Percentiles rank a stretch among this genome's conserved stretches.
These are phyloP conservation scores for Augochlora pura DNA, from an alignment of 1,140 invertebrate species.

Conservation along the genomic window DNA sequence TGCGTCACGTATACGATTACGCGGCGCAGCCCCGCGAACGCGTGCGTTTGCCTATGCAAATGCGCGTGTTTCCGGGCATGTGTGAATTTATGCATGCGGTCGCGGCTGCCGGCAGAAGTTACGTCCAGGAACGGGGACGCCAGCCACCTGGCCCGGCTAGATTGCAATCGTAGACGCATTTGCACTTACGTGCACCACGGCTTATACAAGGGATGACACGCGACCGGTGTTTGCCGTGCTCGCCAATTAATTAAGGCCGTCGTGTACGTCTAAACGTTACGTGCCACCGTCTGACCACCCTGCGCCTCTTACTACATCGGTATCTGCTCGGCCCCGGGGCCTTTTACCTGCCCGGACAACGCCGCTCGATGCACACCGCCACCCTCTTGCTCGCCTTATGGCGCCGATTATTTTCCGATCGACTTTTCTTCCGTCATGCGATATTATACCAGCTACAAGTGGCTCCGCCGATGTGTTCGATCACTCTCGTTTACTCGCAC, in stretches of 20 bases:
- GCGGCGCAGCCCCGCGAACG: conserved; percentile 27
- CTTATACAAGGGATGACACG: conserved; percentile 46
- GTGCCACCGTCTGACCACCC: conserved; percentile 1
- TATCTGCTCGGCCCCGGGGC: conserved; percentile 3
- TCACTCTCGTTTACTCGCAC: no score
- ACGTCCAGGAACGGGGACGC: conserved; percentile 41
- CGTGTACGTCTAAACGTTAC: conserved; percentile 28
- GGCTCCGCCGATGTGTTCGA: no score
- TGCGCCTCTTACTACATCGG: not conserved
- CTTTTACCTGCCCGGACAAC: conserved; percentile 24
- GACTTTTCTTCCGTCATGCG: no score
- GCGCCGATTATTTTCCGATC: no score
- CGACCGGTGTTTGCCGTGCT: conserved; percentile 45
- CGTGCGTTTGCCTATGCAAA: conserved; percentile 55
- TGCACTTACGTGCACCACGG: conserved; percentile 42
- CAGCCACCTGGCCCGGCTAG: conserved; percentile 39
- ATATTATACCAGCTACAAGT: no score
- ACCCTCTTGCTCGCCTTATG: no score
- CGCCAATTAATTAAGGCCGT: conserved; percentile 42
- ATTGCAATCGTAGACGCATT: conserved; percentile 50
- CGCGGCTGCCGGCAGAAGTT: conserved; percentile 48
- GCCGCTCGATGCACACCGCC: no score
- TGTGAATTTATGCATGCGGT: conserved; percentile 58
- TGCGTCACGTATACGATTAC: conserved; percentile 52
- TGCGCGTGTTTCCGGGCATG: conserved; percentile 53